Percentiles rank a stretch among this genome's conserved stretches.
Evolutionary conservation across 2,888 invertebrate genomes (phyloP).

Genomic region (Trisateles emortualis): DNA sequence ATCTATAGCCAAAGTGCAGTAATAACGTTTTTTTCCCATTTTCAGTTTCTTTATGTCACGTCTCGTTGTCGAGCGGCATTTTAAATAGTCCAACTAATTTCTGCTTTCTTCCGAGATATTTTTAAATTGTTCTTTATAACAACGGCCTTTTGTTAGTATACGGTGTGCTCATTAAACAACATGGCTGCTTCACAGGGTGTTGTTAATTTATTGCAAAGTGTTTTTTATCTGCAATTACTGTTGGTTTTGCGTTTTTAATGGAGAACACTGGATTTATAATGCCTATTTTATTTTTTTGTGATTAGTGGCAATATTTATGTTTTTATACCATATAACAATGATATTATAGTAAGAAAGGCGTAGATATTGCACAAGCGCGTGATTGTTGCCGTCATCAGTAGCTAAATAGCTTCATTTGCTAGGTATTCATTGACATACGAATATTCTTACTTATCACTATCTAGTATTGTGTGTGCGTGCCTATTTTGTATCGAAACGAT

Average conservation of each 20-base stretch:
- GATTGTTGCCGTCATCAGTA: no score
- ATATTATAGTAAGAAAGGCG: no score
- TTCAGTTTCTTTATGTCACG: slow-evolving; percentile 50
- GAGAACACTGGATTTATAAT: no score
- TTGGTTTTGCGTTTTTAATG: not conserved
- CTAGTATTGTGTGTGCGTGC: no score
- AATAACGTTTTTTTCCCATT: slow-evolving; percentile 42
- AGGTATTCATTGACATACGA: no score
- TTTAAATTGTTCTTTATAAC: slow-evolving; percentile 46
- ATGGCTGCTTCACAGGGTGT: slow-evolving; percentile 8
- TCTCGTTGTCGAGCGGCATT: slow-evolving; percentile 48
- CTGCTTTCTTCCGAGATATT: slow-evolving; percentile 53
- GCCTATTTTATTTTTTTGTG: no score
- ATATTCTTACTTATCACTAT: no score
- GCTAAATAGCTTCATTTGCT: no score
- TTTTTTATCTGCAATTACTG: slow-evolving; percentile 10
- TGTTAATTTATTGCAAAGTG: slow-evolving; percentile 12
- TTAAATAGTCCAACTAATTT: slow-evolving; percentile 63
- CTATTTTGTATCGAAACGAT: no score
- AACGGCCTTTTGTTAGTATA: slow-evolving; percentile 36
- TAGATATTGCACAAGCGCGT: no score
- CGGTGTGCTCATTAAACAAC: slow-evolving; percentile 34
- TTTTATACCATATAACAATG: no score
- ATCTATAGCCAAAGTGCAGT: slow-evolving; percentile 28
- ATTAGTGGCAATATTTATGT: no score